These are phyloP conservation scores for Dicyrtoma fusca DNA, from an alignment of 2,888 invertebrate genomes.

Conservation along the genomic window DNA sequence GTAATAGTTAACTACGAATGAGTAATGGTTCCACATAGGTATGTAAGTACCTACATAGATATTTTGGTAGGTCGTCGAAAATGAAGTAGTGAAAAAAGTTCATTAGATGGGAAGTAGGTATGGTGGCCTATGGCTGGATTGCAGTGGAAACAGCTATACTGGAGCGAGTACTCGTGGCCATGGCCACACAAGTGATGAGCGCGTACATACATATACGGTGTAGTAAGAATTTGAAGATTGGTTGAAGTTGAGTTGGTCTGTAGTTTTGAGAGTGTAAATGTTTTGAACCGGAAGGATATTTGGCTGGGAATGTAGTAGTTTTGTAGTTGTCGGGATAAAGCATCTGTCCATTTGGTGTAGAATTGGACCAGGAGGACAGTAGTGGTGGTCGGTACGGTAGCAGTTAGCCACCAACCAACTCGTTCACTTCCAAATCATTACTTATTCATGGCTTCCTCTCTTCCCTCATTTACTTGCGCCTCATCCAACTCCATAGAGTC, in stretches of 20 bases:
- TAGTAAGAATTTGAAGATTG: too few species aligned
- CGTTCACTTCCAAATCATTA: slow-evolving; percentile 42
- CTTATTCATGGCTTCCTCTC: slow-evolving; percentile 43
- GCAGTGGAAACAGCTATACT: too few species aligned
- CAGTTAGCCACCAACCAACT: slow-evolving; percentile 34
- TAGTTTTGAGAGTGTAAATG: neutral
- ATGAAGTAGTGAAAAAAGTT: too few species aligned
- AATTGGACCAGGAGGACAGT: slow-evolving; percentile 2
- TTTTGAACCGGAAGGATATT: neutral
- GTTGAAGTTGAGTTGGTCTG: neutral
- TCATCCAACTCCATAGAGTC: slow-evolving; percentile 25
- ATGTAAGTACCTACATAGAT: too few species aligned
- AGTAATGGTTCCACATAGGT: too few species aligned
- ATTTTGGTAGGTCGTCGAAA: too few species aligned
- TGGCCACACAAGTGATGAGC: too few species aligned
- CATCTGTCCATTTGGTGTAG: slow-evolving; percentile 27
- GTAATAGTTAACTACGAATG: too few species aligned
- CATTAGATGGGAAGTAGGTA: too few species aligned
- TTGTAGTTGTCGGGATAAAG: slow-evolving; percentile 4
- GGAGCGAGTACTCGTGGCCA: too few species aligned
- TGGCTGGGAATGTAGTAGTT: neutral
- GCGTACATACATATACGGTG: too few species aligned
- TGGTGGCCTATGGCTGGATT: too few species aligned
- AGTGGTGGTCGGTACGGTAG: slow-evolving; percentile 26
- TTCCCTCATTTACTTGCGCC: slow-evolving; percentile 43